These are phyloP conservation scores for Oxystoma pomonae DNA, from an alignment of 2,888 invertebrate species.

Conservation along the genomic window DNA sequence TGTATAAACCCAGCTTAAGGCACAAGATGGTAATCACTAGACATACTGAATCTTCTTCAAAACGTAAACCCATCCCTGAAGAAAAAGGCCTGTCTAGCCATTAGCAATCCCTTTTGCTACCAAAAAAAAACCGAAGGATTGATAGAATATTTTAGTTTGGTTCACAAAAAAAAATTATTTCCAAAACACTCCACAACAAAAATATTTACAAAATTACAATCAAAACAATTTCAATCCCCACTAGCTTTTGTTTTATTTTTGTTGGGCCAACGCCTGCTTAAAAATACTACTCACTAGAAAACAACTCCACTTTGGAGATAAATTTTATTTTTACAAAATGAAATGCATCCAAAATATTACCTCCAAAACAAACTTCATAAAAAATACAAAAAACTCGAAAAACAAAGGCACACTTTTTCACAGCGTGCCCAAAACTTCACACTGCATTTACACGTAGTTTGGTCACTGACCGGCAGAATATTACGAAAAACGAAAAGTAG, in stretches of 20 bases:
- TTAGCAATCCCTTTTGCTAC: no score
- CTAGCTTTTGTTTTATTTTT: conserved; percentile 20
- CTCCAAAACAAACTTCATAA: conserved; percentile 24
- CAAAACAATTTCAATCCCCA: conserved; percentile 31
- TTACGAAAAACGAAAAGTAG: conserved; percentile 29
- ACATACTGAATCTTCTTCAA: no score
- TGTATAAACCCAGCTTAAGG: no score
- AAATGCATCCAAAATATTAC: background rate
- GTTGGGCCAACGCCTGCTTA: conserved; percentile 42
- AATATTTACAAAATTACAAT: conserved; percentile 28
- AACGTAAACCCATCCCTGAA: no score
- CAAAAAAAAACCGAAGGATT: no score
- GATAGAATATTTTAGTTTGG: no score
- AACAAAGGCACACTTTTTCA: conserved; percentile 11
- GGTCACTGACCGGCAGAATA: conserved; percentile 48
- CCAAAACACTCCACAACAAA: conserved; percentile 6
- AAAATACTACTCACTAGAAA: conserved; percentile 17
- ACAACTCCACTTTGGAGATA: background rate
- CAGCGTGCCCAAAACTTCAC: conserved; percentile 30
- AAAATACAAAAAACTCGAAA: conserved; percentile 2
- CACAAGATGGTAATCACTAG: no score
- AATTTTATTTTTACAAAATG: background rate
- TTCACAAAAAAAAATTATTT: conserved; percentile 5
- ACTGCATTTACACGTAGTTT: conserved; percentile 47
- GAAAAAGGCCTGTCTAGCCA: no score